Evolutionary conservation across 2,888 invertebrate species (phyloP).

Genomic region (Malthinus seriepunctatus): DNA sequence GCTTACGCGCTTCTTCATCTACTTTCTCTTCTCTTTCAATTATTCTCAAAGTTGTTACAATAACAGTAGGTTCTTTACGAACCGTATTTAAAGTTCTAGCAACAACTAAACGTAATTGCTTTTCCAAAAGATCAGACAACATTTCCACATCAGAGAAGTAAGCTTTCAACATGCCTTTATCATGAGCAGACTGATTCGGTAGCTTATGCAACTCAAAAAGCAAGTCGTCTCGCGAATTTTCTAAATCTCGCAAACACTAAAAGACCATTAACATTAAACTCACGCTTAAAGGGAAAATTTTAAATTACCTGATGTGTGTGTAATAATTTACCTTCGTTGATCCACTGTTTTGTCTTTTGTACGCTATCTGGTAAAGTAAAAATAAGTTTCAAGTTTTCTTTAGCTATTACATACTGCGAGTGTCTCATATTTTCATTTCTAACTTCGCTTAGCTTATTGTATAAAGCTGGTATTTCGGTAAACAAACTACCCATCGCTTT

Average conservation of each 20-base stretch:
- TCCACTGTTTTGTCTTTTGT: conserved; percentile 90
- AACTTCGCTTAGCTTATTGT: conserved; percentile 80
- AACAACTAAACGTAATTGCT: conserved; percentile 88
- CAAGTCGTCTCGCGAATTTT: conserved; percentile 95
- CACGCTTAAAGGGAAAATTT: neutral
- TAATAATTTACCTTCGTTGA: conserved; percentile 91
- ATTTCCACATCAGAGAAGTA: conserved; percentile 96
- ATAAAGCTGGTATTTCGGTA: conserved; percentile 76
- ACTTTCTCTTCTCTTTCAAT: conserved; percentile 97
- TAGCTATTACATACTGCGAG: conserved; percentile 96
- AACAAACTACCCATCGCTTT: conserved; percentile 77
- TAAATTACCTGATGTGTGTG: conserved; percentile 82
- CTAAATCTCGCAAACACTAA: conserved; percentile 89
- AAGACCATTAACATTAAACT: conserved; percentile 29
- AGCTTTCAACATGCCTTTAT: conserved; percentile 89
- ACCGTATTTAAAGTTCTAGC: conserved; percentile 92
- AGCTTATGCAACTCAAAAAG: conserved; percentile 92
- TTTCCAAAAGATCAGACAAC: conserved; percentile 84
- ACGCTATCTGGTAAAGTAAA: conserved; percentile 97
- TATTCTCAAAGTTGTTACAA: conserved; percentile 94
- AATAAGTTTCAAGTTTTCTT: conserved; percentile 97
- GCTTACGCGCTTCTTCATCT: conserved; percentile 81
- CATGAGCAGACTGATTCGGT: conserved; percentile 87
- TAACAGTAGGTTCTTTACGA: conserved; percentile 90
- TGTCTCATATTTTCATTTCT: conserved; percentile 92